phyloP scores from a whole-genome alignment of 2,113 vertebrate species.

The Progne subis region DNA sequence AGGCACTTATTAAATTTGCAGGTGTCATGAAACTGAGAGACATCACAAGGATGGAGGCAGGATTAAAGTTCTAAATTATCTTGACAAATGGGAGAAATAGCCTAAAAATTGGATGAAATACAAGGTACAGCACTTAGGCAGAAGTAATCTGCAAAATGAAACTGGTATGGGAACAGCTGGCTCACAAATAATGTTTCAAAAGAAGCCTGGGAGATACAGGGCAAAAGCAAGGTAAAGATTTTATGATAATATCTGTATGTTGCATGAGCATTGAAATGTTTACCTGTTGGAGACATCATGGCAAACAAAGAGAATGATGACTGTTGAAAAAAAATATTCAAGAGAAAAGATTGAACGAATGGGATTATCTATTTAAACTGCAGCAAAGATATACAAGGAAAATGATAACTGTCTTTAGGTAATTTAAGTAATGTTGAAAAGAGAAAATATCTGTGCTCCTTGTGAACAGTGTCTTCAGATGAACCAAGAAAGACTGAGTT shows the following conservation, averaged over 20 bases:
- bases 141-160: slow-evolving; percentile 1
- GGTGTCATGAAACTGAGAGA: slow-evolving; percentile 1
- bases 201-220: not conserved
- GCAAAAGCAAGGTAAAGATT: not conserved
- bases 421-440: not conserved
- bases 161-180: not conserved
- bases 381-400: not conserved
- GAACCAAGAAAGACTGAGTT: not conserved
- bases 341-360: not conserved
- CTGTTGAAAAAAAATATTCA: not conserved
- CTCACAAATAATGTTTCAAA: not conserved
- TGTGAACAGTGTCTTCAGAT: not conserved
- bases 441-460: not conserved
- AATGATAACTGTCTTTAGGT: not conserved
- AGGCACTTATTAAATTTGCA: slow-evolving; percentile 22
- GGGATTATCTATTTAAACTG: not conserved
- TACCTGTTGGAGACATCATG: not conserved
- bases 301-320: not conserved
- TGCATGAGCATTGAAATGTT: not conserved
- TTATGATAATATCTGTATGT: not conserved
- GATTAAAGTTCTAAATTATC: not conserved
- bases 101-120: slow-evolving; percentile 31
- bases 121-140: not conserved
- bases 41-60: not conserved
- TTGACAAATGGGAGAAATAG: slow-evolving; percentile 21